Base-by-base conservation (phyloP, 2,797 vertebrate genomes). In the Mionectes olivaceus region DNA sequence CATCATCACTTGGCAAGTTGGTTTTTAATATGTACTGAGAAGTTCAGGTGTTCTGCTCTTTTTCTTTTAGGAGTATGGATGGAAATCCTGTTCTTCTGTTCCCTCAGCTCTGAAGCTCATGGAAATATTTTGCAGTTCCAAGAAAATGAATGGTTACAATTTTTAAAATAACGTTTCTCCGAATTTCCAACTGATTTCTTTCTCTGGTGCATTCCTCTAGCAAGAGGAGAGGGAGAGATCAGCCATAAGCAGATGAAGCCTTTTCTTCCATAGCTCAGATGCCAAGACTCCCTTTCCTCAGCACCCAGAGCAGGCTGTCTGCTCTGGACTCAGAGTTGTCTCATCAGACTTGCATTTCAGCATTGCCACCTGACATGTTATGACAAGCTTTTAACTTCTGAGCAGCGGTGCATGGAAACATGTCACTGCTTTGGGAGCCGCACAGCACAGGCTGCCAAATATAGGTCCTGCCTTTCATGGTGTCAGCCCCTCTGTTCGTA, bases 351-450 rank as follows among this genome's bases (percentile, higher is more conserved):
- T 5, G 2, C 5, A 1, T 80, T 59, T 83, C 96, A 78, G 60
- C 43, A 0, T 74, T n/a, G 33, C 88, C 88, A 81, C 83, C 65
- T 90, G 88, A 88, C 65, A 28, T 30, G 90, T 88, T 90, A 7
- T 88, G 90, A 95, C 90, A 95, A 68, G 69, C 64, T 83, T 78
- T 94, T 88, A 86, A 49, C 85, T 91, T 63, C 12, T 21, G 65
- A 91, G 86, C 71, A 74, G 69, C 0, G 2, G 80, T 86, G 73
- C 83, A 64, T 64, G 57, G 88, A 77, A 94, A 86, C 4, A 13
- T 53, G 65, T 59, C 85, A 46, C 68, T 71, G 73, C 90, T 91
- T 52, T 60, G 76, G 69, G 69, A 93, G 49, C 82, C 89, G 75
- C 35, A 8, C 6, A 52, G 78, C 60, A 25, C 28, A 32, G 63